phyloP scores from a whole-genome alignment of 2,888 invertebrate species.

The Cheilosia grossa region DNA sequence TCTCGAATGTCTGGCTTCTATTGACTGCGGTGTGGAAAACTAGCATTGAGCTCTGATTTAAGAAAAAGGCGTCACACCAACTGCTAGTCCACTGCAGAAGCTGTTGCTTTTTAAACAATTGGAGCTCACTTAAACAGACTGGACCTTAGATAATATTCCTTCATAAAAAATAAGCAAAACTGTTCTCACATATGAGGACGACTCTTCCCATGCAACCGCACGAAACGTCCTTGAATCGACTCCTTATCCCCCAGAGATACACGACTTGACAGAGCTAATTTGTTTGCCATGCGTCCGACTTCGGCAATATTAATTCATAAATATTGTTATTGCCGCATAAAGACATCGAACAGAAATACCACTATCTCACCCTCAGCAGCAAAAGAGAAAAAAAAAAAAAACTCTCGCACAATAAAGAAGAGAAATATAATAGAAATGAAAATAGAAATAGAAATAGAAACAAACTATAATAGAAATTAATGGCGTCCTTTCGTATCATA shows the following conservation, averaged over 20 bases:
- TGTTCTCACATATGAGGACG: not conserved
- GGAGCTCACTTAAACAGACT: too few species aligned
- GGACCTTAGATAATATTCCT: too few species aligned
- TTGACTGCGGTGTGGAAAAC: too few species aligned
- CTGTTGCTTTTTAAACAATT: too few species aligned
- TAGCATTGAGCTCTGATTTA: too few species aligned
- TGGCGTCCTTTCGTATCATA: constrained; percentile 72
- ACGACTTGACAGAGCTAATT: constrained; percentile 24
- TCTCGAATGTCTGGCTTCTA: too few species aligned
- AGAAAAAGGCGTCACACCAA: too few species aligned
- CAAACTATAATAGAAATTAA: constrained; percentile 69
- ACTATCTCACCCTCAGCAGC: constrained; percentile 28
- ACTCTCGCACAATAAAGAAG: not conserved
- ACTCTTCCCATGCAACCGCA: not conserved
- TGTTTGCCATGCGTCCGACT: constrained; percentile 28
- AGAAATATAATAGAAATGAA: constrained; percentile 21
- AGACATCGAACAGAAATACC: constrained; percentile 33
- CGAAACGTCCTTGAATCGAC: constrained; percentile 10
- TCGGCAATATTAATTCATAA: constrained; percentile 45
- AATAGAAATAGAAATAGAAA: constrained; percentile 44
- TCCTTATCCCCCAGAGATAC: not conserved
- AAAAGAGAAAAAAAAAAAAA: not conserved
- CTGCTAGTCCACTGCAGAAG: too few species aligned
- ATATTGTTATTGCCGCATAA: constrained; percentile 58
- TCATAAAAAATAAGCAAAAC: too few species aligned